Conservation (phyloP, 2,888 invertebrate species). For the Merodon equestris region DNA sequence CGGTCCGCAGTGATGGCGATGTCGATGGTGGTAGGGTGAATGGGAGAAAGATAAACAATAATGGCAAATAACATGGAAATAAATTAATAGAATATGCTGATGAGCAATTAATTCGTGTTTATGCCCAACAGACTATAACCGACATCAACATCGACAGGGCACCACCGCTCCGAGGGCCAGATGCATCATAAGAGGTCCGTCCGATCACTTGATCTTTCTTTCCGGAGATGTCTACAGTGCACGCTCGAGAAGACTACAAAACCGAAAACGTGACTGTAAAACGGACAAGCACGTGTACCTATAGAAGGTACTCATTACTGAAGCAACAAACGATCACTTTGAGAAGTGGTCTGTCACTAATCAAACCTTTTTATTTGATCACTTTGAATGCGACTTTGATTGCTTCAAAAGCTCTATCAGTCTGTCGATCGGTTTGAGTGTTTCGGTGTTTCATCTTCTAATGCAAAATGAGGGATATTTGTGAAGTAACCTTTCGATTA, state of each 20-base stretch:
- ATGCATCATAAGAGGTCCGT: too few relatives aligned
- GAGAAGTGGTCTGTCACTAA: conserved; percentile 53
- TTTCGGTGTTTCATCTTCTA: too few relatives aligned
- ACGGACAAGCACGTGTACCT: too few relatives aligned
- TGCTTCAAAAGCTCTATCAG: too few relatives aligned
- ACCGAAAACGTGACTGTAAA: too few relatives aligned
- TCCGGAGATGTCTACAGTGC: too few relatives aligned
- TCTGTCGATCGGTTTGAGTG: too few relatives aligned
- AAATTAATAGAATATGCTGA: conserved; percentile 65
- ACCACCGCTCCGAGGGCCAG: too few relatives aligned
- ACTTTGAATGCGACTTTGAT: conserved; percentile 31
- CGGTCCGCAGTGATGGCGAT: conserved; percentile 19
- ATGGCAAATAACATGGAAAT: conserved; percentile 58
- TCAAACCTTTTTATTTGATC: conserved; percentile 47
- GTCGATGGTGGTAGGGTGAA: conserved; percentile 17
- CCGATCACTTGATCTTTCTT: too few relatives aligned
- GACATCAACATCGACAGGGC: conserved; percentile 21
- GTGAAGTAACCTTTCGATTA: too few relatives aligned
- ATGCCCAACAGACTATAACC: conserved; percentile 56
- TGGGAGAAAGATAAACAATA: conserved; percentile 49
- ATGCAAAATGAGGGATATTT: too few relatives aligned
- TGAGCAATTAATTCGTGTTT: conserved; percentile 58
- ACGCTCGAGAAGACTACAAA: too few relatives aligned
- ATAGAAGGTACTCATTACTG: neutral
- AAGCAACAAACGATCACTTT: conserved; percentile 29